Evolutionary conservation across 2,113 vertebrate genomes (phyloP).

Genomic region (Crotalus viridis): DNA sequence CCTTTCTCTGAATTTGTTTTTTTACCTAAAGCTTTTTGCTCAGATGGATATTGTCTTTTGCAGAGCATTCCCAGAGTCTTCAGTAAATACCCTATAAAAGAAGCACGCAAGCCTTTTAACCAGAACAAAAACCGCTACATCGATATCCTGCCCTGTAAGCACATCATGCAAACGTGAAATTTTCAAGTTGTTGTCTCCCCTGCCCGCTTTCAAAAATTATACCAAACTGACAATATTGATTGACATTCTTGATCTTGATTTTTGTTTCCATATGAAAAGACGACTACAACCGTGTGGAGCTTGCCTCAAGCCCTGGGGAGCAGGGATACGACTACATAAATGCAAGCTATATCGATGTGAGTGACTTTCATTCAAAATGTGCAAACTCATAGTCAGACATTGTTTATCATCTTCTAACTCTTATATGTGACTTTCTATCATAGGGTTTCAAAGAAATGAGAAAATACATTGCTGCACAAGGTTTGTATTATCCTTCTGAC

Average conservation of each 20-base stretch:
- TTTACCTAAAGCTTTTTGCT: background rate
- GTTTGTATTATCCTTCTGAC: constrained; percentile 62
- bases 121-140: constrained; percentile 91
- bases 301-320: constrained; percentile 78
- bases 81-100: constrained; percentile 83
- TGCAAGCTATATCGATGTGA: constrained; percentile 93
- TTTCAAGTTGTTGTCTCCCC: background rate
- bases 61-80: constrained; percentile 95
- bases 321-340: constrained; percentile 91
- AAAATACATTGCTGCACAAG: constrained; percentile 98
- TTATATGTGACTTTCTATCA: constrained; percentile 42
- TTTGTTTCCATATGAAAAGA: constrained; percentile 69
- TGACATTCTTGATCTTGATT: background rate
- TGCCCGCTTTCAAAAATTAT: background rate
- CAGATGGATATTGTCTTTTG: constrained; percentile 40
- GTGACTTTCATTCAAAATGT: constrained; percentile 40
- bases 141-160: constrained; percentile 96
- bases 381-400: background rate
- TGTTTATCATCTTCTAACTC: background rate
- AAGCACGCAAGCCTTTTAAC: constrained; percentile 86
- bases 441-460: constrained; percentile 93
- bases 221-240: background rate
- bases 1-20: background rate
- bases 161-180: background rate
- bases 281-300: constrained; percentile 90